These are phyloP conservation scores for Callopanchax toddi DNA, from an alignment of 2,113 vertebrate species.

Conservation along the genomic window DNA sequence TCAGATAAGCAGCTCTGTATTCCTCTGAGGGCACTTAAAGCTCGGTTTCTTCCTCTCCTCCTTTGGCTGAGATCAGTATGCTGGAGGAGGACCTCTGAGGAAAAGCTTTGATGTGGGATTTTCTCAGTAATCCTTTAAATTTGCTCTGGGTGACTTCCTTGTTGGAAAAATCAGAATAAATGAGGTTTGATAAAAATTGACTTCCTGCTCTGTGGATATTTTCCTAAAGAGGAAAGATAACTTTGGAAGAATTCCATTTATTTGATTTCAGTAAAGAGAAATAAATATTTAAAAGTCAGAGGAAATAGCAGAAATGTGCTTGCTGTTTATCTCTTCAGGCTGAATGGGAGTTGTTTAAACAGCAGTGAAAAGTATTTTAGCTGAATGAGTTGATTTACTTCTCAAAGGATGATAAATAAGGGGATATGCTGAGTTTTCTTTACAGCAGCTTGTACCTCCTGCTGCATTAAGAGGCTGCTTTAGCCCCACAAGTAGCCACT, in stretches of 20 bases:
- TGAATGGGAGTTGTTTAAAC: conserved; percentile 27
- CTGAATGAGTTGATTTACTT: conserved; percentile 34
- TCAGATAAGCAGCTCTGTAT: background rate
- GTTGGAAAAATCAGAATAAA: conserved; percentile 37
- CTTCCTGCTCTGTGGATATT: conserved; percentile 1
- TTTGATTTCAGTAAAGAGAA: conserved; percentile 15
- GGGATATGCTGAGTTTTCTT: conserved; percentile 27
- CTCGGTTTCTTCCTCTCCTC: background rate
- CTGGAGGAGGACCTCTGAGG: conserved; percentile 45
- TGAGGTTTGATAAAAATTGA: conserved; percentile 12
- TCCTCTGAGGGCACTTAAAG: conserved; percentile 9
- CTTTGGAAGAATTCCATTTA: conserved; percentile 4
- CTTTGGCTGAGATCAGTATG: conserved; percentile 29
- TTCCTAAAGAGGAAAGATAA: conserved; percentile 20
- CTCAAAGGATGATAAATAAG: conserved; percentile 33
- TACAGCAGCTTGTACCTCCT: conserved; percentile 3
- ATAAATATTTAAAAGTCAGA: background rate
- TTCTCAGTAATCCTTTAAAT: conserved; percentile 57
- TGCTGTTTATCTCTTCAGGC: conserved; percentile 9
- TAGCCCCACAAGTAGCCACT: conserved; percentile 34
- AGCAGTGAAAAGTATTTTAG: conserved; percentile 43
- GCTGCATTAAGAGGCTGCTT: conserved; percentile 37
- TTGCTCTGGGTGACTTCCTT: conserved; percentile 51
- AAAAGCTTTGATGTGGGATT: conserved; percentile 61
- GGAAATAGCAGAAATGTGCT: background rate